A percentile compares a stretch with the other conserved stretches of the same genome.
Evolutionary conservation across 2,888 invertebrate species (phyloP).

Genomic region (Polia nebulosa): DNA sequence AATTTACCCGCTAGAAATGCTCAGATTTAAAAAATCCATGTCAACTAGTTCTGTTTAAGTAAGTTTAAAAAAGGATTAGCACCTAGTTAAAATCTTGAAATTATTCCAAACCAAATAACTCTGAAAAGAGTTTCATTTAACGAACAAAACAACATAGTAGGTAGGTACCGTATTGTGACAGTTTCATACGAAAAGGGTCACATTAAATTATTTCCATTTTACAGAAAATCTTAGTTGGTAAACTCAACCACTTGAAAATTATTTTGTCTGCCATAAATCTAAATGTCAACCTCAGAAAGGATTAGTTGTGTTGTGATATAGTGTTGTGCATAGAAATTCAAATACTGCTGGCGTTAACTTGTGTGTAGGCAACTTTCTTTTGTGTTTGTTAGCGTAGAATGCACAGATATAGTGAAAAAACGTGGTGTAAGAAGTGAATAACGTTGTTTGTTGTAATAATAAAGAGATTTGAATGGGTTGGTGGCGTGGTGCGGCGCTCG

Average conservation of each 20-base stretch:
- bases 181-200: slow-evolving; percentile 22
- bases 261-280: slow-evolving; percentile 56
- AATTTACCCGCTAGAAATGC: neutral
- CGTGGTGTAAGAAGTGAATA: slow-evolving; percentile 58
- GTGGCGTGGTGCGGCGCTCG: slow-evolving; percentile 25
- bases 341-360: slow-evolving; percentile 53
- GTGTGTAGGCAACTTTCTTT: slow-evolving; percentile 47
- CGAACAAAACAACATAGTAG: neutral
- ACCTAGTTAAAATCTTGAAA: slow-evolving; percentile 6
- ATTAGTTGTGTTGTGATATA: slow-evolving; percentile 48
- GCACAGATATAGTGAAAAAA: slow-evolving; percentile 51
- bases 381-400: slow-evolving; percentile 42
- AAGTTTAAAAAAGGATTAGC: neutral
- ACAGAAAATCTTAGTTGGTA: slow-evolving; percentile 38
- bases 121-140: neutral
- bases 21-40: neutral
- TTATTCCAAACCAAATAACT: slow-evolving; percentile 7
- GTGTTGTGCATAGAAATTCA: slow-evolving; percentile 51
- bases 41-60: neutral
- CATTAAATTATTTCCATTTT: slow-evolving; percentile 31
- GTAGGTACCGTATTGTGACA: slow-evolving; percentile 5
- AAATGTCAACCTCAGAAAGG: slow-evolving; percentile 56
- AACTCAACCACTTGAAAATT: slow-evolving; percentile 42
- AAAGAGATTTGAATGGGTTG: slow-evolving; percentile 58
- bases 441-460: slow-evolving; percentile 61